phyloP scores from a whole-genome alignment of 2,888 invertebrate species.

The Mimas tiliae region DNA sequence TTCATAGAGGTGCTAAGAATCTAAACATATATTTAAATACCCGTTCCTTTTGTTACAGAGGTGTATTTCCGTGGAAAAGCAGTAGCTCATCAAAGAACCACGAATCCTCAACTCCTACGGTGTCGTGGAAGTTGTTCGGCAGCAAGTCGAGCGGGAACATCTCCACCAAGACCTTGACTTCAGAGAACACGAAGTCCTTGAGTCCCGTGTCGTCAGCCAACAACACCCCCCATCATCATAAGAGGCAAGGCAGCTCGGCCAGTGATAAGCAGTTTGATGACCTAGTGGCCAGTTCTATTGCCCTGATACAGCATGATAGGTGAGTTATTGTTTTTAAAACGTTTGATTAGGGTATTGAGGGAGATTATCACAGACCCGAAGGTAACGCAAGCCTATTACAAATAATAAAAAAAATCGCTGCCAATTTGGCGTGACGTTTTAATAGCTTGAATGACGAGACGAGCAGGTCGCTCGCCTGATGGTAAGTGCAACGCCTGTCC shows the following conservation, averaged over 20 bases:
- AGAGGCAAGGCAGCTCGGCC: slow-evolving; percentile 77
- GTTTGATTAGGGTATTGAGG: no score
- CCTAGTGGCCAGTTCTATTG: slow-evolving; percentile 88
- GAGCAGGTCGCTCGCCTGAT: no score
- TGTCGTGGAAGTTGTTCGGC: slow-evolving; percentile 72
- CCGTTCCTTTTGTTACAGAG: slow-evolving; percentile 71
- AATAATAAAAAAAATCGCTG: no score
- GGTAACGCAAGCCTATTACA: no score
- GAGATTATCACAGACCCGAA: no score
- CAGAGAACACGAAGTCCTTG: slow-evolving; percentile 65
- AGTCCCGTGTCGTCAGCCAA: slow-evolving; percentile 69
- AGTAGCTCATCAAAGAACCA: slow-evolving; percentile 64
- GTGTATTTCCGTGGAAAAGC: slow-evolving; percentile 83
- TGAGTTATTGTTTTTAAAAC: slow-evolving; percentile 46
- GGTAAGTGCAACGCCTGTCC: no score
- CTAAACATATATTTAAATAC: background rate
- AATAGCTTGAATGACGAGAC: no score
- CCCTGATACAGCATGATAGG: slow-evolving; percentile 89
- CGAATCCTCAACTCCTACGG: slow-evolving; percentile 53
- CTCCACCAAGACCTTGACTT: slow-evolving; percentile 55
- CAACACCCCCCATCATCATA: slow-evolving; percentile 75
- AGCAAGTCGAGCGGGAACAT: slow-evolving; percentile 73
- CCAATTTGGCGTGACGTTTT: no score
- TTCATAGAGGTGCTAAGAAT: no score
- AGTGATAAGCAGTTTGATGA: slow-evolving; percentile 84